Evolutionary conservation across 2,888 invertebrate genomes (phyloP).

Genomic region (Cancer borealis): DNA sequence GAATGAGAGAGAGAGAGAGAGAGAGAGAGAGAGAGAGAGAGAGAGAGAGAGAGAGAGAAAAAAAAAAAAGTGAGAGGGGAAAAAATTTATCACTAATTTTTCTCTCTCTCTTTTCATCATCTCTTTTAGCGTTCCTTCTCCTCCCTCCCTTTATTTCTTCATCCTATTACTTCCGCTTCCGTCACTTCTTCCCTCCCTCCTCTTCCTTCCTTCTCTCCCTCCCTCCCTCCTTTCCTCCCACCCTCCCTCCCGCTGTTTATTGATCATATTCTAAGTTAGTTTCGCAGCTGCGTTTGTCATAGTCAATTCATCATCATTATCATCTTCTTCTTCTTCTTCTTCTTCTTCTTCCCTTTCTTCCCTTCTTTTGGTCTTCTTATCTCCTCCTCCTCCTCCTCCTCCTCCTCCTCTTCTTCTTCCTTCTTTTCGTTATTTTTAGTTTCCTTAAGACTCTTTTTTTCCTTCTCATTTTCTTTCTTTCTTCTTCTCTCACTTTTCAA

Average conservation of each 20-base stretch:
- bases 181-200: too few relatives aligned
- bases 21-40: too few relatives aligned
- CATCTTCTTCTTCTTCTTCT: neutral
- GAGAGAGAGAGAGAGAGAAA: too few relatives aligned
- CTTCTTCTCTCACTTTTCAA: too few relatives aligned
- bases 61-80: too few relatives aligned
- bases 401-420: neutral
- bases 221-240: neutral
- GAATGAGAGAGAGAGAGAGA: too few relatives aligned
- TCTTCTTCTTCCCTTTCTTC: neutral
- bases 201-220: too few relatives aligned
- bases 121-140: too few relatives aligned
- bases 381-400: neutral
- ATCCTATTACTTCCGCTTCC: neutral
- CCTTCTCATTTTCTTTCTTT: neutral
- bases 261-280: neutral
- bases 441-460: neutral
- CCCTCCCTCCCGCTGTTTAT: conserved; percentile 8
- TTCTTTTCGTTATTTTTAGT: neutral
- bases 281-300: conserved; percentile 15
- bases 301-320: neutral
- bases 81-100: too few relatives aligned
- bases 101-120: neutral
- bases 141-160: too few relatives aligned
- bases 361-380: neutral